These are phyloP conservation scores for Lysandra bellargus DNA, from an alignment of 2,888 invertebrate genomes.

Conservation along the genomic window DNA sequence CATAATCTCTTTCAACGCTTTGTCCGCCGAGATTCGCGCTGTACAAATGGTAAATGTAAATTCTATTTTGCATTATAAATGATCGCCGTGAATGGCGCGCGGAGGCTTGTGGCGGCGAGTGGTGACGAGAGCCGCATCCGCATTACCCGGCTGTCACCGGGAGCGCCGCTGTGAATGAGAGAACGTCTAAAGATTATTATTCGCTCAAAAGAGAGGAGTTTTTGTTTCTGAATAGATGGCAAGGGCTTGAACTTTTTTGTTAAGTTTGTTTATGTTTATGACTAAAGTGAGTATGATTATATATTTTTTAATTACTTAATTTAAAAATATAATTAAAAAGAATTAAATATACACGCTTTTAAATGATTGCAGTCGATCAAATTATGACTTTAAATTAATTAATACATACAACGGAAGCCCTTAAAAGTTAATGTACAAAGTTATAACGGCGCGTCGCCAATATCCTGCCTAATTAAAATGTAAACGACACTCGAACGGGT, in stretches of 20 bases:
- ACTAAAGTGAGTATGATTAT: background rate
- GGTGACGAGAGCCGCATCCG: background rate
- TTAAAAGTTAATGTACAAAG: background rate
- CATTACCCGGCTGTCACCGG: background rate
- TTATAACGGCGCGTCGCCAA: background rate
- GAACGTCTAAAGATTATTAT: constrained; percentile 11
- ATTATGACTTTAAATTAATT: background rate
- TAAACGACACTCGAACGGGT: background rate
- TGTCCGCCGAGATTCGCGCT: background rate
- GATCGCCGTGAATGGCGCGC: constrained; percentile 1
- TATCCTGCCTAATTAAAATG: background rate
- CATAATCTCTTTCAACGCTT: background rate
- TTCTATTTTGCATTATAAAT: constrained; percentile 10
- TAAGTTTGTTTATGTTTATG: background rate
- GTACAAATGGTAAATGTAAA: background rate
- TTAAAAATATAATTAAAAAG: too few relatives aligned
- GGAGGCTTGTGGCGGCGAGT: background rate
- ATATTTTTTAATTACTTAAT: background rate
- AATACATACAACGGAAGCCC: background rate
- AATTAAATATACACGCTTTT: background rate
- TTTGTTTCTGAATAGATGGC: background rate
- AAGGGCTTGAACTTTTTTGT: background rate
- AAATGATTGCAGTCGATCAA: background rate
- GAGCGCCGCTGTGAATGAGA: background rate
- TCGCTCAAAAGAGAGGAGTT: background rate